These are phyloP conservation scores for Scelioninae gen. 2 DNA, from an alignment of 2,888 invertebrate genomes.

Conservation along the genomic window DNA sequence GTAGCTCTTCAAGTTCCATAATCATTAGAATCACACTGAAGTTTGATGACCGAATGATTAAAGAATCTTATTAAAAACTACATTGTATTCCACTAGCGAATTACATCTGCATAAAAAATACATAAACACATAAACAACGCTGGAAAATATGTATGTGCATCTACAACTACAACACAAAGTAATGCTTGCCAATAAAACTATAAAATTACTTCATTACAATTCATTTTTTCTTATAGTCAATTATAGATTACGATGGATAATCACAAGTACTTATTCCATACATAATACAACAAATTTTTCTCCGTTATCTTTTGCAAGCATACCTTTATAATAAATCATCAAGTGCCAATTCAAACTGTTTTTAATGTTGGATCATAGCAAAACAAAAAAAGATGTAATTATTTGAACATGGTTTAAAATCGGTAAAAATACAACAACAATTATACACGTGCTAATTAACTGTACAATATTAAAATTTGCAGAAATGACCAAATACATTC, in stretches of 20 bases:
- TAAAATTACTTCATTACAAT: background rate
- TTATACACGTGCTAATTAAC: background rate
- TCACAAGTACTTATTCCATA: too few relatives aligned
- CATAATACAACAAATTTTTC: too few relatives aligned
- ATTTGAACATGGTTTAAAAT: background rate
- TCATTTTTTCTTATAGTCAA: background rate
- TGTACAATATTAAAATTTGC: background rate
- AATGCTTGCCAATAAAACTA: slow-evolving; percentile 4
- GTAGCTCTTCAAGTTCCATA: too few relatives aligned
- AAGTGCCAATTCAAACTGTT: background rate
- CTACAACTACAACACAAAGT: background rate
- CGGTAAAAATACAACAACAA: too few relatives aligned
- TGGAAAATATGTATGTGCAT: background rate
- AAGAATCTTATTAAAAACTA: slow-evolving; percentile 2
- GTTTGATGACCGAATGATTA: background rate
- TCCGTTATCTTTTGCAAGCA: slow-evolving; percentile 2
- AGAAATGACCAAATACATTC: too few relatives aligned
- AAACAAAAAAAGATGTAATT: background rate
- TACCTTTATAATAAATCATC: slow-evolving; percentile 5
- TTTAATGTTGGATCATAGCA: background rate
- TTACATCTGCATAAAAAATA: slow-evolving; percentile 6
- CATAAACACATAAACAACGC: background rate
- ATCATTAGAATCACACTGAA: too few relatives aligned
- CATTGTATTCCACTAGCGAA: slow-evolving; percentile 3
- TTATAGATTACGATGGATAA: background rate